A percentile compares a stretch with the other conserved stretches of the same genome.
Evolutionary conservation across 2,113 vertebrate genomes (phyloP).

Genomic region (Excalfactoria chinensis): DNA sequence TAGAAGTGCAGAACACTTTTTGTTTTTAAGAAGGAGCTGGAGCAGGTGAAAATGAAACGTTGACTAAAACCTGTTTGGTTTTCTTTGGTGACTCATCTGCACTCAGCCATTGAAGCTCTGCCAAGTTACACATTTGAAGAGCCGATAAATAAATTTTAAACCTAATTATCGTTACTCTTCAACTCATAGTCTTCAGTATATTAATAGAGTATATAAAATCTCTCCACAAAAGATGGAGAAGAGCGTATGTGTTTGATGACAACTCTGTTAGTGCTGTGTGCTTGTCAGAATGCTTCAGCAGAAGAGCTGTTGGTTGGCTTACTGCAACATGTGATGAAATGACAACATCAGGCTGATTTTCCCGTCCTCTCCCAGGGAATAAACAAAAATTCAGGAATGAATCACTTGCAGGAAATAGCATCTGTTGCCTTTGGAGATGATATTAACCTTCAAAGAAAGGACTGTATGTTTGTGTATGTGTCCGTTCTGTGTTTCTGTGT

Average conservation of each 20-base stretch:
- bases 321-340: not conserved
- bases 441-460: not conserved
- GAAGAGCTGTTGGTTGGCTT: not conserved
- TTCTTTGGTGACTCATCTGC: not conserved
- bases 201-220: not conserved
- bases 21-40: not conserved
- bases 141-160: not conserved
- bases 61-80: not conserved
- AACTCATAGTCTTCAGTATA: not conserved
- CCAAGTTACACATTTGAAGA: not conserved
- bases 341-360: not conserved
- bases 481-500: not conserved
- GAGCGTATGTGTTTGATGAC: not conserved
- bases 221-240: not conserved
- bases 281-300: not conserved
- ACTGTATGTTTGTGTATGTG: not conserved
- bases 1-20: not conserved
- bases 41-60: not conserved
- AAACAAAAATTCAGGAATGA: not conserved
- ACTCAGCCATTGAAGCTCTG: not conserved
- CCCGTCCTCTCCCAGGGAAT: not conserved
- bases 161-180: not conserved
- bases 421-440: not conserved
- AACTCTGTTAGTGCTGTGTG: not conserved
- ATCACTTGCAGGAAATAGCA: not conserved